These are phyloP conservation scores for Diplolepis rosae DNA, from an alignment of 2,888 invertebrate genomes.

Conservation along the genomic window DNA sequence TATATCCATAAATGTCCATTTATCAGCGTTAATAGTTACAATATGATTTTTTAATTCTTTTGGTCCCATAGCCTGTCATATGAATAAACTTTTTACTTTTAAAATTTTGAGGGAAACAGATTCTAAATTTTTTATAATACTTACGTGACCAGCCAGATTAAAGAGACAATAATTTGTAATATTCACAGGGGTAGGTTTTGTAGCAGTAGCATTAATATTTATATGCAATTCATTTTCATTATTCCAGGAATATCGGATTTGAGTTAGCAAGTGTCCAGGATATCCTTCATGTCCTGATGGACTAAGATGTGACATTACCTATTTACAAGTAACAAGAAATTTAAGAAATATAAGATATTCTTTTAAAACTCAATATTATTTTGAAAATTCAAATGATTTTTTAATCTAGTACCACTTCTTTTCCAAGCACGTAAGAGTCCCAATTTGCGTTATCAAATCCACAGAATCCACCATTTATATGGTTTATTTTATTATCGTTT, in stretches of 20 bases:
- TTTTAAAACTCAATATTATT: neutral
- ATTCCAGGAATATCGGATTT: conserved; percentile 75
- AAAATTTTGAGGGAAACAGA: neutral
- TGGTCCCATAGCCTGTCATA: conserved; percentile 64
- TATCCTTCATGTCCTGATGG: conserved; percentile 76
- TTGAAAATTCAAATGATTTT: neutral
- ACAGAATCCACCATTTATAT: conserved; percentile 59
- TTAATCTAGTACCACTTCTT: conserved; percentile 56
- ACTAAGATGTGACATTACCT: conserved; percentile 74
- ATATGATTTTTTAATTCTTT: conserved; percentile 69
- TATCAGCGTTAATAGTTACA: conserved; percentile 73
- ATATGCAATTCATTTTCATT: conserved; percentile 75
- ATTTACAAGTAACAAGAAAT: neutral
- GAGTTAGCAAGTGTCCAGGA: conserved; percentile 75
- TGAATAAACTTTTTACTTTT: neutral
- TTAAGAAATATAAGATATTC: no score
- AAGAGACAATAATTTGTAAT: conserved; percentile 78
- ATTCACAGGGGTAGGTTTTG: conserved; percentile 75
- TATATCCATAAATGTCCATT: conserved; percentile 71
- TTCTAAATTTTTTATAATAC: conserved; percentile 36
- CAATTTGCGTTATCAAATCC: conserved; percentile 75
- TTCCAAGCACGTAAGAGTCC: conserved; percentile 57
- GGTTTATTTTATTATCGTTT: conserved; percentile 17
- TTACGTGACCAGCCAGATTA: conserved; percentile 79
- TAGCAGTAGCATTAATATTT: conserved; percentile 75